Percentiles rank a stretch among this genome's conserved stretches.
Conservation (phyloP, 2,113 vertebrate species). For the Bettongia penicillata region DNA sequence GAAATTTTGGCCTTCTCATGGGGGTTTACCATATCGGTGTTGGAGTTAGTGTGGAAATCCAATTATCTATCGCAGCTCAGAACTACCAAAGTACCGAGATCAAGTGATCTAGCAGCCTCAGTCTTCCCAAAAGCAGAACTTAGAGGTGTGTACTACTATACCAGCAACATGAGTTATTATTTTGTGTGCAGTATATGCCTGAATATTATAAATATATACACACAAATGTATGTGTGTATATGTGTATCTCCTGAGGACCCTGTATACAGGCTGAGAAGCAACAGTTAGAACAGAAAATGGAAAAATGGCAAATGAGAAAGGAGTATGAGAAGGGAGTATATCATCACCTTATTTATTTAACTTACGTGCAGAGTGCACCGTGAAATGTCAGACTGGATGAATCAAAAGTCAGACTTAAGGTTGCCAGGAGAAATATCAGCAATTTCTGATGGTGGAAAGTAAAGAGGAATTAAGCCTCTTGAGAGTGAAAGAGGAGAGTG, state of each 20-base stretch:
- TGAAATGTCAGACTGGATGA: no score
- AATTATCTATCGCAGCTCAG: not conserved
- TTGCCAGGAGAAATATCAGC: not conserved
- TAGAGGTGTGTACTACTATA: not conserved
- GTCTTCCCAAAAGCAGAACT: not conserved
- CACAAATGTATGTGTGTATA: not conserved
- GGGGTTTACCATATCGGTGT: no score
- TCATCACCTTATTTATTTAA: no score
- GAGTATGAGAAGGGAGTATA: no score
- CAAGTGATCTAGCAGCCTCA: not conserved
- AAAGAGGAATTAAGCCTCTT: not conserved
- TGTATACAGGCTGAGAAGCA: no score
- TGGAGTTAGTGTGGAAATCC: not conserved
- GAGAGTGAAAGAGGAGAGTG: not conserved
- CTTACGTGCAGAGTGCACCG: no score
- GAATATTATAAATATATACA: not conserved
- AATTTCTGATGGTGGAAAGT: not conserved
- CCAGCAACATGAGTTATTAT: not conserved
- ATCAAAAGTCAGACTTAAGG: no score
- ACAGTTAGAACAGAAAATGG: no score
- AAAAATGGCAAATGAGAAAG: no score
- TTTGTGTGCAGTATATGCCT: not conserved
- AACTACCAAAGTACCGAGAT: not conserved
- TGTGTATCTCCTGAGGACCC: not conserved
- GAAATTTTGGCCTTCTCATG: no score